phyloP scores from a whole-genome alignment of 2,888 invertebrate species.

The Ceratothoa steindachneri region DNA sequence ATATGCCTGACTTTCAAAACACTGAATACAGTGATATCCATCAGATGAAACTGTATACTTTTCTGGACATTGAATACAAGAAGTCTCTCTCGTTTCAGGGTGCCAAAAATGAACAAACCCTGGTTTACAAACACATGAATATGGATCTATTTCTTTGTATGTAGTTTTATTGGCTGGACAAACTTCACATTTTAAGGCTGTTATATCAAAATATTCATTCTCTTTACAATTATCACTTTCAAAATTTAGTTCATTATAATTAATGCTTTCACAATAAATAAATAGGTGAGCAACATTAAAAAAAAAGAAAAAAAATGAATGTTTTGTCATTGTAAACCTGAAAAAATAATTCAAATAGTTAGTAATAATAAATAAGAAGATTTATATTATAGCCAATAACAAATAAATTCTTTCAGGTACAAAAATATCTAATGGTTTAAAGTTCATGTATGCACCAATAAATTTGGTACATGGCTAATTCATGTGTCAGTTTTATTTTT shows the following conservation, averaged over 20 bases:
- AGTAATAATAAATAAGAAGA: no score
- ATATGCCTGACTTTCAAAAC: neutral
- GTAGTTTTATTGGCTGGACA: conserved; percentile 32
- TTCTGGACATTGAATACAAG: conserved; percentile 3
- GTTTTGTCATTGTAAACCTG: no score
- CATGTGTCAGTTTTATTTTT: no score
- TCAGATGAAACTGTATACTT: neutral
- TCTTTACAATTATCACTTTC: conserved; percentile 1
- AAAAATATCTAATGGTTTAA: no score
- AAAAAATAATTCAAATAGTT: no score
- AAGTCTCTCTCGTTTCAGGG: neutral
- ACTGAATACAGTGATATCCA: conserved; percentile 18
- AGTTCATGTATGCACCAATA: no score
- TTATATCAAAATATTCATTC: conserved; percentile 27
- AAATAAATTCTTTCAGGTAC: no score
- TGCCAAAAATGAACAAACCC: conserved; percentile 18
- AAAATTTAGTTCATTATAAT: neutral
- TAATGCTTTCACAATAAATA: neutral
- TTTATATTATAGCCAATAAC: no score
- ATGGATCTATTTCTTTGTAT: neutral
- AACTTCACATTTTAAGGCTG: conserved; percentile 19
- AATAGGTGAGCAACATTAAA: neutral
- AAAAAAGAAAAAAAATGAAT: no score
- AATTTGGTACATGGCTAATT: no score
- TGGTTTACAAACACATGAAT: conserved; percentile 18